Conservation (phyloP, 2,888 invertebrate species). For the Spodoptera littoralis region DNA sequence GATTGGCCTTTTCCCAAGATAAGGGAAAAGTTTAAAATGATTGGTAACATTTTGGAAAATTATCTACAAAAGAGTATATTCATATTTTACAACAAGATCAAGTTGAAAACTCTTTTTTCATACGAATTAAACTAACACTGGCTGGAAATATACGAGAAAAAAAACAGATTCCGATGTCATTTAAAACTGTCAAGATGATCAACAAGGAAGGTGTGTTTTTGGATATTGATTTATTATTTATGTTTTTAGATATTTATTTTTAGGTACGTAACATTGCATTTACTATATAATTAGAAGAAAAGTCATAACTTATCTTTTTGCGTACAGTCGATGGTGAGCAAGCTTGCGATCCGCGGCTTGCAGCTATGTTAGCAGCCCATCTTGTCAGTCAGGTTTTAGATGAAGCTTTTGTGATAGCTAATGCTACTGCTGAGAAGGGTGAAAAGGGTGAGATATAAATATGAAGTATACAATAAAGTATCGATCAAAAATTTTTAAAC, state of each 20-base stretch:
- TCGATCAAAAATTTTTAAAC: background rate
- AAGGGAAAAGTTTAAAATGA: no score
- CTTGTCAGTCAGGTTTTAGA: constrained; percentile 80
- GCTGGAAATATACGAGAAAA: constrained; percentile 1
- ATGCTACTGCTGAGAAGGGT: constrained; percentile 76
- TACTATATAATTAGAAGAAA: constrained; percentile 4
- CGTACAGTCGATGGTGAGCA: constrained; percentile 64
- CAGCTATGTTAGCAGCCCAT: constrained; percentile 74
- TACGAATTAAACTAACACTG: background rate
- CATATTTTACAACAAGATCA: background rate
- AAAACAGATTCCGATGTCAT: constrained; percentile 6
- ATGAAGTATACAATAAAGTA: background rate
- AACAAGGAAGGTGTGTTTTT: constrained; percentile 70
- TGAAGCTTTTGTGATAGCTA: constrained; percentile 78
- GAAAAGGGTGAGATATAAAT: constrained; percentile 6
- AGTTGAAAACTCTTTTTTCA: constrained; percentile 13
- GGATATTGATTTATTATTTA: constrained; percentile 36
- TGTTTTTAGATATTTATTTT: constrained; percentile 48
- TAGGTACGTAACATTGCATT: constrained; percentile 20
- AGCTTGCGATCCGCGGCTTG: constrained; percentile 63
- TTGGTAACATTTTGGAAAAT: no score
- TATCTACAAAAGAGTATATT: no score
- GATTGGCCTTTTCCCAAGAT: no score
- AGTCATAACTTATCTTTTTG: constrained; percentile 29
- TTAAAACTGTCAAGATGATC: constrained; percentile 64